Evolutionary conservation across 2,797 vertebrate species (phyloP), one percentile per base, ranked within the genome.

Genomic region (Circus cinereus): DNA sequence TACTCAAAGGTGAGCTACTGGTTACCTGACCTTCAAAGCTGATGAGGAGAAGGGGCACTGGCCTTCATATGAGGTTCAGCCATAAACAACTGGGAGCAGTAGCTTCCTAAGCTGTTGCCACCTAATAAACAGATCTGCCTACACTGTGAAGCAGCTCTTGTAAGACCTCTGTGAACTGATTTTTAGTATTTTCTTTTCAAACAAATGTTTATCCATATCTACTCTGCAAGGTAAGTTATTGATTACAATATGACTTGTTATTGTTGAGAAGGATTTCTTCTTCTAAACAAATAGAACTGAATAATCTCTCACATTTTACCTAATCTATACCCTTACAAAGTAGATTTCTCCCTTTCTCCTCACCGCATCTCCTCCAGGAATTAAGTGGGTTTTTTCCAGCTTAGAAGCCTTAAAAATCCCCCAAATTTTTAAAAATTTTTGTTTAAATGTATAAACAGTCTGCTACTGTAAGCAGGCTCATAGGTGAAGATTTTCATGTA

Each of bases 111-210:
- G 29, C 20, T 85, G 12, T 77, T 92, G 27, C 62, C 43, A 60
- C 34, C n/a, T 88, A 50, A 91, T 91, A 85, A 72, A 60, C 27
- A 74, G 51, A 26, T 74, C 68, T 51, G 12, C 47, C 40, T 91
- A 3, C 23, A 7, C 43, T 77, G 63, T 79, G 60, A 63, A 82
- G 77, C 64, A 93, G 36, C n/a, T 93, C 48, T 79, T 38, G 1
- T 51, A 82, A 76, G 45, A 77, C n/a, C 7, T 51, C 29, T 40
- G 12, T 50, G 81, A 50, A 50, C 30, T 69, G 10, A 12, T 70
- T 77, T 82, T 67, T 81, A 53, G 30, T 80, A 56, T 89, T 94
- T 88, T 63, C 21, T 22, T 91, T 59, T 60, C 22, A 77, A 63
- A 67, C 23, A 85, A 54, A 48, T 56, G 42, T 79, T 85, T 89